Evolutionary conservation across 1,140 invertebrate species (phyloP).

Genomic region (Olivierus martensii): DNA sequence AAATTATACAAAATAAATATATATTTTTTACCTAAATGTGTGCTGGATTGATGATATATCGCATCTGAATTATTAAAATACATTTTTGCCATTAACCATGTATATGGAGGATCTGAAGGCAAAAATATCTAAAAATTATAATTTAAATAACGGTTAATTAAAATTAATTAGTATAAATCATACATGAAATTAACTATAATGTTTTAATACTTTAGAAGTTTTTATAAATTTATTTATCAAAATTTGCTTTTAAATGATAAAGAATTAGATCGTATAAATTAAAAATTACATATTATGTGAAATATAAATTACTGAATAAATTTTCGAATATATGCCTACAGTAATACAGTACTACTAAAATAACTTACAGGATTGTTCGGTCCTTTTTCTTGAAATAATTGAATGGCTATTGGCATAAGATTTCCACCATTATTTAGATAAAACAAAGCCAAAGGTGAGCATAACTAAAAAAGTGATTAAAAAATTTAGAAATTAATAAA

Average conservation of each 20-base stretch:
- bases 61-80: constrained; percentile 39
- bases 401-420: constrained; percentile 37
- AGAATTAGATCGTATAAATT: no score
- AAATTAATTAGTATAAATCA: no score
- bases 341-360: no score
- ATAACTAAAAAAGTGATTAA: constrained; percentile 26
- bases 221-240: no score
- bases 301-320: no score
- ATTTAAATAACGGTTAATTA: no score
- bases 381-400: constrained; percentile 33
- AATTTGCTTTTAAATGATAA: no score
- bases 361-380: constrained; percentile 35
- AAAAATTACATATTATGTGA: no score
- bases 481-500: background rate
- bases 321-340: no score
- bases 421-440: constrained; percentile 29
- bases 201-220: no score
- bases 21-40: constrained; percentile 33
- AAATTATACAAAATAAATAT: no score
- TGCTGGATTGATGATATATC: constrained; percentile 33
- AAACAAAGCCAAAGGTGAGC: constrained; percentile 35
- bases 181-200: no score
- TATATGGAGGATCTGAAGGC: constrained; percentile 31
- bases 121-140: constrained; percentile 29
- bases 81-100: constrained; percentile 39